A percentile compares a stretch with the other conserved stretches of the same genome.
phyloP scores from a whole-genome alignment of 1,140 invertebrate species.

The Hylyphantes graminicola region DNA sequence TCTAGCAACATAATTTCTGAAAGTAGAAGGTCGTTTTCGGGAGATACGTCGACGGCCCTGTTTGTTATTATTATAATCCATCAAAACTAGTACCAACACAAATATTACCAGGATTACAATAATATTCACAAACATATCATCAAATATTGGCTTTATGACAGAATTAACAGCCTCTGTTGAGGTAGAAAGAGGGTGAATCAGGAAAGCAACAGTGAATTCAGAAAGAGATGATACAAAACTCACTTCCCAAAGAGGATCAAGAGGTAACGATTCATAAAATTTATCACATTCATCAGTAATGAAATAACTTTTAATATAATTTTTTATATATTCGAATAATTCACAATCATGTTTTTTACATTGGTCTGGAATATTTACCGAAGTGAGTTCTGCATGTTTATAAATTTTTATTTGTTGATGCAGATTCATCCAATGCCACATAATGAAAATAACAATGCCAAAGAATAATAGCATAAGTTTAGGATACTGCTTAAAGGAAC shows the following conservation, averaged over 20 bases:
- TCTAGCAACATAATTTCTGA: no score
- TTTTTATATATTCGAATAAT: slow-evolving; percentile 13
- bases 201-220: slow-evolving; percentile 6
- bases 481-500: neutral
- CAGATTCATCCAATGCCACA: slow-evolving; percentile 52
- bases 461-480: neutral
- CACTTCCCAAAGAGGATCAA: slow-evolving; percentile 51
- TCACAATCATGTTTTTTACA: slow-evolving; percentile 26
- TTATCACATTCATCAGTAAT: slow-evolving; percentile 17
- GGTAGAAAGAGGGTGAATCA: slow-evolving; percentile 25
- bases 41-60: no score
- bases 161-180: slow-evolving; percentile 4
- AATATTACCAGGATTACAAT: slow-evolving; percentile 10
- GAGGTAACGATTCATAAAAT: slow-evolving; percentile 35
- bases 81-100: neutral
- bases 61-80: no score
- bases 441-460: neutral
- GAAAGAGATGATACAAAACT: slow-evolving; percentile 25
- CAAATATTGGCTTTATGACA: slow-evolving; percentile 12
- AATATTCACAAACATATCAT: slow-evolving; percentile 2
- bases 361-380: neutral
- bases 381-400: slow-evolving; percentile 41
- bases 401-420: slow-evolving; percentile 19
- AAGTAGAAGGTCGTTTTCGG: no score
- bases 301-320: slow-evolving; percentile 41